Evolutionary conservation across 2,888 invertebrate species (phyloP).

Genomic region (Xestobium rufovillosum): DNA sequence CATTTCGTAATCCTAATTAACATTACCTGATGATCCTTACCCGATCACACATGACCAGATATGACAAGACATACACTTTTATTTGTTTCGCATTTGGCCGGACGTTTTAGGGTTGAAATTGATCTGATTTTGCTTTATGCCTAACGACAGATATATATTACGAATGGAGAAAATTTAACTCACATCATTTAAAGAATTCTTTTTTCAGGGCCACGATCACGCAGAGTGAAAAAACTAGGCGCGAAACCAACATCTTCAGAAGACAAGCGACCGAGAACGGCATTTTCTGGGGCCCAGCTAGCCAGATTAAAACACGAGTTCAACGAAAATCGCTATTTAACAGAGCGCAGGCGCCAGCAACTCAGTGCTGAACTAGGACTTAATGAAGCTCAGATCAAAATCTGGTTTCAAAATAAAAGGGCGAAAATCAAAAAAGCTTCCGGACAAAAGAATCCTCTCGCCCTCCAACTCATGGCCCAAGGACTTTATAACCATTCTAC

Average conservation of each 20-base stretch:
- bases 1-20: no score
- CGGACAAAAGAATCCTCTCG: constrained; percentile 77
- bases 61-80: no score
- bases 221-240: constrained; percentile 60
- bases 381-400: constrained; percentile 96
- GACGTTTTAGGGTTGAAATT: no score
- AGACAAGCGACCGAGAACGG: constrained; percentile 91
- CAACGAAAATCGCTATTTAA: constrained; percentile 87
- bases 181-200: no score
- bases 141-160: no score
- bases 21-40: no score
- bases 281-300: constrained; percentile 91
- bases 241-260: constrained; percentile 44
- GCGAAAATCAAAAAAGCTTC: constrained; percentile 93
- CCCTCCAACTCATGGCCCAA: constrained; percentile 87
- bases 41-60: no score
- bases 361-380: constrained; percentile 83
- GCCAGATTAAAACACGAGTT: constrained; percentile 90
- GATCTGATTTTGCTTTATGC: no score
- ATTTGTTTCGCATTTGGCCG: no score
- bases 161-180: no score
- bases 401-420: constrained; percentile 97
- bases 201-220: constrained; percentile 75
- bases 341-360: constrained; percentile 83
- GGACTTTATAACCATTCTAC: constrained; percentile 88